These are phyloP conservation scores for Hypsibius dujardini DNA, from an alignment of 1,140 invertebrate genomes.

Conservation along the genomic window DNA sequence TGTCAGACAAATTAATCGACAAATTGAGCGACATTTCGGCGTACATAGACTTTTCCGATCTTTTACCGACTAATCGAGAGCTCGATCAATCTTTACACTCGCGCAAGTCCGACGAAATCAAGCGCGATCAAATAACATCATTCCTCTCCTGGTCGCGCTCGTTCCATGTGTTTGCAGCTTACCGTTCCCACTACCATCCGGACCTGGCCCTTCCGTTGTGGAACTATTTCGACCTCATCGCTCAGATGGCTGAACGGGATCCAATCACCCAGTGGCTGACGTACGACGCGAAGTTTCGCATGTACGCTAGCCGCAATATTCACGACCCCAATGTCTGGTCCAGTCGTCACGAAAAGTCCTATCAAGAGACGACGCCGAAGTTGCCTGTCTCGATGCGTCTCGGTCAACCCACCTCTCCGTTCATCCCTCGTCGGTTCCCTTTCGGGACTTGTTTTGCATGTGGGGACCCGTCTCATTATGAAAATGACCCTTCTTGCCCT, in stretches of 20 bases:
- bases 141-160: neutral
- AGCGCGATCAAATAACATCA: neutral
- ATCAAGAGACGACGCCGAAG: neutral
- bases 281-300: neutral
- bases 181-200: neutral
- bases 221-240: neutral
- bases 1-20: too few relatives aligned
- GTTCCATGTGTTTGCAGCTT: constrained; percentile 1
- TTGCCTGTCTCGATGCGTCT: neutral
- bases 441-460: neutral
- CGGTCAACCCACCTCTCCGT: neutral
- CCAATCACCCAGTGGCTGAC: neutral
- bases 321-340: neutral
- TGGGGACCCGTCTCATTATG: neutral
- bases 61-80: too few relatives aligned
- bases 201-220: neutral
- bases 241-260: neutral
- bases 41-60: too few relatives aligned
- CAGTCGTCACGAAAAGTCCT: neutral
- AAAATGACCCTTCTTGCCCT: neutral
- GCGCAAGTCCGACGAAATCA: neutral
- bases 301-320: neutral
- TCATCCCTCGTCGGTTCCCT: neutral
- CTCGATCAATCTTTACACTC: too few relatives aligned
- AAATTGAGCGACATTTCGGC: too few relatives aligned